Percentiles rank a stretch among this genome's conserved stretches.
Evolutionary conservation across 2,888 invertebrate species (phyloP).

Genomic region (Caenorhabditis doughertyi): DNA sequence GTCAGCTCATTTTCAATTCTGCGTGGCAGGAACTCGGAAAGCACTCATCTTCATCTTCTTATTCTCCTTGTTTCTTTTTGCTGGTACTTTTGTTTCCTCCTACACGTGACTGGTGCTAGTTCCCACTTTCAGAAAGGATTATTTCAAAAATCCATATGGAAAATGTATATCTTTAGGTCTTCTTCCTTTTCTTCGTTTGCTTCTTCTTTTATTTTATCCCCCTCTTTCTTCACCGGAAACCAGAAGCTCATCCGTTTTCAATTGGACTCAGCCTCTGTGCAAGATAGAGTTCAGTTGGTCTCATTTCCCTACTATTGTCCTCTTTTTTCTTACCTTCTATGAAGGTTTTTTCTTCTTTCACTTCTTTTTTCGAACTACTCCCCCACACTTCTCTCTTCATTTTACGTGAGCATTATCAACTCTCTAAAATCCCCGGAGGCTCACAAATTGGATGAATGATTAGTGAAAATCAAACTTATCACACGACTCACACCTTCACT

Average conservation of each 20-base stretch:
- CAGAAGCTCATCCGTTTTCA: constrained; percentile 32
- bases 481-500: neutral
- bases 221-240: constrained; percentile 20
- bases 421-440: neutral
- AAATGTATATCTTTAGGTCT: constrained; percentile 1
- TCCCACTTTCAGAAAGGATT: constrained; percentile 2
- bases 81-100: constrained; percentile 10
- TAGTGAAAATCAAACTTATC: constrained; percentile 23
- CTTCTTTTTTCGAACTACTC: neutral
- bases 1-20: constrained; percentile 49
- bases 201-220: too few relatives aligned
- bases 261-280: constrained; percentile 39
- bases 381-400: constrained; percentile 22
- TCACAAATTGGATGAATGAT: constrained; percentile 22
- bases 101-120: constrained; percentile 24
- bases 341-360: constrained; percentile 5
- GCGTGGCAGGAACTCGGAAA: constrained; percentile 46
- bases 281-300: constrained; percentile 29
- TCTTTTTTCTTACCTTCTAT: constrained; percentile 20
- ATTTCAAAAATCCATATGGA: constrained; percentile 10
- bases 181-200: constrained; percentile 4
- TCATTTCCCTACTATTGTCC: constrained; percentile 52
- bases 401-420: constrained; percentile 18
- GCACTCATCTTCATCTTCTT: constrained; percentile 48
- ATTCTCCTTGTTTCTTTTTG: constrained; percentile 1